Evolutionary conservation across 2,888 invertebrate species (phyloP).

Genomic region (Drosophila melanosoma): DNA sequence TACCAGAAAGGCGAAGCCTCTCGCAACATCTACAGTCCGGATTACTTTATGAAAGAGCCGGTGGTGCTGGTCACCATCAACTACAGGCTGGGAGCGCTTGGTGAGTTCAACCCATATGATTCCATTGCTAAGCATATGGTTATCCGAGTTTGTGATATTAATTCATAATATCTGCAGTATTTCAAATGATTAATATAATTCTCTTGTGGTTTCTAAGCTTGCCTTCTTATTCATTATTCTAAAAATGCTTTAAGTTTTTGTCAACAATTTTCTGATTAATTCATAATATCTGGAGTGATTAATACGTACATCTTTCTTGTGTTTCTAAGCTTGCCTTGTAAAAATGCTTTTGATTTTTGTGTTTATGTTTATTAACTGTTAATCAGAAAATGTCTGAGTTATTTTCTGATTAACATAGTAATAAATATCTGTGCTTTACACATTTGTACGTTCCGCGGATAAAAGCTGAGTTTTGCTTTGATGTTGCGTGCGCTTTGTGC

Average conservation of each 20-base stretch:
- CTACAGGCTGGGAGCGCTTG: constrained; percentile 85
- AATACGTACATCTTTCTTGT: too few relatives aligned
- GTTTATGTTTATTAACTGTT: not conserved
- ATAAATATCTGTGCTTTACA: not conserved
- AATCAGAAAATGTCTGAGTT: too few relatives aligned
- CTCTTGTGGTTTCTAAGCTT: not conserved
- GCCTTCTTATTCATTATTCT: not conserved
- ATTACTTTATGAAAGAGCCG: constrained; percentile 85
- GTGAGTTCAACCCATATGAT: constrained; percentile 53
- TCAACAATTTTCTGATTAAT: not conserved
- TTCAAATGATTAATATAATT: not conserved
- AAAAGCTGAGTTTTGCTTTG: not conserved
- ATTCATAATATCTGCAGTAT: not conserved
- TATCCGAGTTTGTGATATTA: not conserved
- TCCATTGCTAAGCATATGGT: not conserved
- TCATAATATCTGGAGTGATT: not conserved
- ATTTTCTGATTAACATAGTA: not conserved
- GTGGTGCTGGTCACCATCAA: constrained; percentile 85
- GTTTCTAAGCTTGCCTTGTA: not conserved
- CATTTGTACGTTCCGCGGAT: not conserved
- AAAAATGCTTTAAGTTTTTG: not conserved
- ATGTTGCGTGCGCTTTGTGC: not conserved
- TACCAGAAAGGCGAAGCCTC: constrained; percentile 85
- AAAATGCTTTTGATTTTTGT: too few relatives aligned
- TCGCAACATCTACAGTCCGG: constrained; percentile 84